Evolutionary conservation across 1,140 invertebrate genomes (phyloP).

Genomic region (Prorops nasuta): DNA sequence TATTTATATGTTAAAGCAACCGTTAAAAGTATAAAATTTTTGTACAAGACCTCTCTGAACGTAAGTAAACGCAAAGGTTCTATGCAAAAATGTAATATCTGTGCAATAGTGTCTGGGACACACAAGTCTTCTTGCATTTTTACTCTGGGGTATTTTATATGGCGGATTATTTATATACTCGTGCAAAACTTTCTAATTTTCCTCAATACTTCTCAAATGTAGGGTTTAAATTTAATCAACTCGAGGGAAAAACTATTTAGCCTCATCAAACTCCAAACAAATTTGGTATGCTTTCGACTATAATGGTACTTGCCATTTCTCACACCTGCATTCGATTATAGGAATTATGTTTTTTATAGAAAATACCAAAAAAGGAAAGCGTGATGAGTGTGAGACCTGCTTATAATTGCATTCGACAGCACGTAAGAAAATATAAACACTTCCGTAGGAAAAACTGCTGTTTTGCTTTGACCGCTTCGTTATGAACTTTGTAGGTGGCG

Average conservation of each 20-base stretch:
- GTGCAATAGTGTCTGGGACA: too few species aligned
- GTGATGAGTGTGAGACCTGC: constrained; percentile 43
- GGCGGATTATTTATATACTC: too few species aligned
- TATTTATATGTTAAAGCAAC: too few species aligned
- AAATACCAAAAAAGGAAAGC: constrained; percentile 46
- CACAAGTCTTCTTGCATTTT: too few species aligned
- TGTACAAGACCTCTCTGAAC: too few species aligned
- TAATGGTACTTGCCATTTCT: too few species aligned
- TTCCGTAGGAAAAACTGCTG: not conserved
- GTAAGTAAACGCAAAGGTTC: too few species aligned
- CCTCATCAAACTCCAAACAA: not conserved
- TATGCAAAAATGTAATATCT: too few species aligned
- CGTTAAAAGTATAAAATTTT: too few species aligned
- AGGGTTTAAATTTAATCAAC: not conserved
- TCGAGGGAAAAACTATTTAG: not conserved
- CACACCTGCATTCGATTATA: too few species aligned
- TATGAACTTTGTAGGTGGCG: constrained; percentile 39
- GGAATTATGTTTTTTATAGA: constrained; percentile 32
- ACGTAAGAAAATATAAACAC: constrained; percentile 40
- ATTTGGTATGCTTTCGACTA: not conserved
- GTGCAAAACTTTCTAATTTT: too few species aligned
- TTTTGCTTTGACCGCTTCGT: constrained; percentile 6
- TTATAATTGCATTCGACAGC: constrained; percentile 50
- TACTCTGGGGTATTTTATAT: too few species aligned
- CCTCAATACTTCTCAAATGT: not conserved